Conservation (phyloP, 30 jellyfish, hydroid and myxozoan genomes). For the Nemopilema nomurai region DNA sequence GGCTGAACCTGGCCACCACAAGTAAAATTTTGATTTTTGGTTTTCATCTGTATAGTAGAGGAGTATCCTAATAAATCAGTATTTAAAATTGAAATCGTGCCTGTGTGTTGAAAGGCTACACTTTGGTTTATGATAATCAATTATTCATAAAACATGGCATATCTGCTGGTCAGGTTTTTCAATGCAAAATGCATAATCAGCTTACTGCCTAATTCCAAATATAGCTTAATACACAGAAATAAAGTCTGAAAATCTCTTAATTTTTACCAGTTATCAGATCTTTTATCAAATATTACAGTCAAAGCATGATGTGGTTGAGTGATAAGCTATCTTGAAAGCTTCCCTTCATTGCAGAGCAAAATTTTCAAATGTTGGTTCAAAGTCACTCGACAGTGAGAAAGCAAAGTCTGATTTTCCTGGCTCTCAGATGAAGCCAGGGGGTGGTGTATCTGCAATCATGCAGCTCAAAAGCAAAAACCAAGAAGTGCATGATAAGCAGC, state of each 20-base stretch:
- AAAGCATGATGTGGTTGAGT: not conserved
- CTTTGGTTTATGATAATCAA: not conserved
- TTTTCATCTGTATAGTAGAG: not conserved
- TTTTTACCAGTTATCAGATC: not conserved
- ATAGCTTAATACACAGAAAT: too few species aligned
- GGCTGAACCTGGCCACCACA: not conserved
- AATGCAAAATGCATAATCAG: not conserved
- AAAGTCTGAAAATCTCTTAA: not conserved
- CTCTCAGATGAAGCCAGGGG: not conserved
- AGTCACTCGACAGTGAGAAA: conserved; percentile 15
- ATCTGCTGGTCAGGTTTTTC: not conserved
- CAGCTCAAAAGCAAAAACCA: conserved; percentile 62
- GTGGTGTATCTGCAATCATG: conserved; percentile 43
- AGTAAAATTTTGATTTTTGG: not conserved
- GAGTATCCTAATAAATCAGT: not conserved
- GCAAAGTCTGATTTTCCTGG: not conserved
- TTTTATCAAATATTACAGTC: too few species aligned
- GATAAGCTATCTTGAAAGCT: not conserved
- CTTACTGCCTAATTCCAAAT: not conserved
- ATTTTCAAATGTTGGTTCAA: conserved; percentile 5
- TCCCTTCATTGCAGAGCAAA: not conserved
- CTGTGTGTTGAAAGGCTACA: not conserved
- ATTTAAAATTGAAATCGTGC: not conserved
- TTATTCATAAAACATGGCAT: not conserved
- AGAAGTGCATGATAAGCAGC: conserved; percentile 43